Base-by-base conservation (phyloP, 1,140 invertebrate species). In the Anthonomus grandis region DNA sequence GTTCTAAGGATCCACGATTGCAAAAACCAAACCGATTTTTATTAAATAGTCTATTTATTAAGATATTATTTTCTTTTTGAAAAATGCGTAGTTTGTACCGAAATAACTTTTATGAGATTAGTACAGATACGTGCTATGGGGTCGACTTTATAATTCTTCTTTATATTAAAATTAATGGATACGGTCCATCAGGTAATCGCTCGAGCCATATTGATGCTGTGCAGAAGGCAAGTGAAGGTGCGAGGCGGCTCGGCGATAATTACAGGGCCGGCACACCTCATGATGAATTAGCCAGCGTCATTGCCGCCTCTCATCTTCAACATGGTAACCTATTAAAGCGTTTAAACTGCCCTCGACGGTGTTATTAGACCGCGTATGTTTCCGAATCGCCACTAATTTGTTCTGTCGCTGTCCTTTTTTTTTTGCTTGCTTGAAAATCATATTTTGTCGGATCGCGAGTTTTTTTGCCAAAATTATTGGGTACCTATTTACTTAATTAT, bases 231-330 rank as follows among this genome's bases (percentile, higher is more conserved):
- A 56, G 45, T 58, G 56, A 54, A 55, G 58, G 58, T 60, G 58
- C 58, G 58, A 60, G n/a, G 51, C 58, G 58, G 58, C 58, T 19
- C 42, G 38, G 15, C 9, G 45, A 48, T 62, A 62, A 62, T 38
- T 6, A 62, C 60, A 62, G 57, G 60, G 57, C 60, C 37, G 42
- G 24, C 31, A 52, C 47, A 52, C 45, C 51, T 51, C 34, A 62
- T 62, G 60, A 62, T 62, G 57, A 62, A 62, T 62, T 62, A 62
- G 60, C 53, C 55, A 51, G 42, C 45, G 57, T 59, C 53, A 31
- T 31, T 34, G 44, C 49, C 45, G 57, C 57, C 42, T 53, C 49
- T 59, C 50, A 42, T 53, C 49, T 59, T 36, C 17, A 41, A 42
- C 24, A 36, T 34, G 38, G 45, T 27, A 51, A 57, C 46, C 46